Conservation (phyloP, 2,888 invertebrate species). For the Agrotis segetum region DNA sequence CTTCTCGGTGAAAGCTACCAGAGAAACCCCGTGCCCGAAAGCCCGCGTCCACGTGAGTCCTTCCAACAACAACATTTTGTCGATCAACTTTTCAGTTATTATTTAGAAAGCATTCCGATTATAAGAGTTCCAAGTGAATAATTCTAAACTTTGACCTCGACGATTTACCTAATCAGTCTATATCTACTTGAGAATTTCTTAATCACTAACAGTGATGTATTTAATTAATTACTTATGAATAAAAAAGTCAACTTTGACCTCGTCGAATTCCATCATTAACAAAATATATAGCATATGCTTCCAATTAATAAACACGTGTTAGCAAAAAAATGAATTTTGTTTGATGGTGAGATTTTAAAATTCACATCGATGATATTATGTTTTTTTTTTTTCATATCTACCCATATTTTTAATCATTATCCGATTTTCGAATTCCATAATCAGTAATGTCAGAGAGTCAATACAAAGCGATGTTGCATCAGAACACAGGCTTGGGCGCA, state of each 20-base stretch:
- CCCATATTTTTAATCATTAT: constrained; percentile 3
- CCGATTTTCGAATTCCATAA: constrained; percentile 19
- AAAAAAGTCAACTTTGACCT: constrained; percentile 19
- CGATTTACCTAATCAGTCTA: constrained; percentile 6
- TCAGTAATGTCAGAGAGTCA: constrained; percentile 29
- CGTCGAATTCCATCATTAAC: not conserved
- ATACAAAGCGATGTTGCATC: constrained; percentile 51
- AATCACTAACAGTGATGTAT: constrained; percentile 5
- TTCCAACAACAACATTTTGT: constrained; percentile 44
- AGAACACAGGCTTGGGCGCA: constrained; percentile 29
- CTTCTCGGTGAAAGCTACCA: constrained; percentile 59
- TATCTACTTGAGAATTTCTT: constrained; percentile 32
- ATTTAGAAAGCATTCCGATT: constrained; percentile 48
- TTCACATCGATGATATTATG: not conserved
- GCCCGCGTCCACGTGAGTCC: constrained; percentile 47
- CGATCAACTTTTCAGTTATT: constrained; percentile 34
- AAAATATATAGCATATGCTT: constrained; percentile 20
- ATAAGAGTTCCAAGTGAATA: not conserved
- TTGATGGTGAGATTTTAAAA: not conserved
- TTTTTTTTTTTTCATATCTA: too few relatives aligned
- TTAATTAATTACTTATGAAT: constrained; percentile 9
- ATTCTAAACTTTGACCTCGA: constrained; percentile 22
- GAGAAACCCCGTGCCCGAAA: constrained; percentile 36
- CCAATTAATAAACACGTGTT: not conserved
- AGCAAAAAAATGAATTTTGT: not conserved